These are phyloP conservation scores for Hemitrygon akajei DNA, from an alignment of 2,797 vertebrate species.

Conservation along the genomic window DNA sequence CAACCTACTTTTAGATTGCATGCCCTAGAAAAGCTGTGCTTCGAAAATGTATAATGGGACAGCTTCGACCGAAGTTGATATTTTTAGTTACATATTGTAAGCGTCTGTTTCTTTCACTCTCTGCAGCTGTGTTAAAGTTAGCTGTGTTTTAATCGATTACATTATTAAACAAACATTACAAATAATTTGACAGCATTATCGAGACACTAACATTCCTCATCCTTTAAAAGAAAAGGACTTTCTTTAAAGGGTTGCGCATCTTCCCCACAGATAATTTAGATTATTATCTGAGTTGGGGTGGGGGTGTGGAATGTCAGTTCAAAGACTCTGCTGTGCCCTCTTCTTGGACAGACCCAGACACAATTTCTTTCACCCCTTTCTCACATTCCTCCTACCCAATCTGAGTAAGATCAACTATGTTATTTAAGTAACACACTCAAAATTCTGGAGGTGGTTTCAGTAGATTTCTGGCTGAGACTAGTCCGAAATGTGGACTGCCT, in stretches of 20 bases:
- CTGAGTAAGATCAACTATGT: not conserved
- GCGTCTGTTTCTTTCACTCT: not conserved
- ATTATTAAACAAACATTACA: not conserved
- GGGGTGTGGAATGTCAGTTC: not conserved
- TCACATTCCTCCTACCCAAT: not conserved
- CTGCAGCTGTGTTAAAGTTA: not conserved
- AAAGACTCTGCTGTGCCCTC: not conserved
- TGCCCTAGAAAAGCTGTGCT: not conserved
- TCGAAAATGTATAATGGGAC: not conserved
- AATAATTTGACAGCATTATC: not conserved
- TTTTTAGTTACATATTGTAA: not conserved
- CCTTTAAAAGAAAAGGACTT: not conserved
- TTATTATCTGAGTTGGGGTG: not conserved
- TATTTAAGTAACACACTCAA: too few species aligned
- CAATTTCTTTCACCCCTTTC: not conserved
- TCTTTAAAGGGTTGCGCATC: not conserved
- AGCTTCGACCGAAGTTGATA: not conserved
- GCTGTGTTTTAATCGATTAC: not conserved
- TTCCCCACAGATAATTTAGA: not conserved
- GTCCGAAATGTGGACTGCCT: too few species aligned
- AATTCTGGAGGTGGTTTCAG: too few species aligned
- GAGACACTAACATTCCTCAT: not conserved
- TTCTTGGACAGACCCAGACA: not conserved
- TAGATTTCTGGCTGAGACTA: too few species aligned
- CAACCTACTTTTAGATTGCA: not conserved